Percentiles rank a stretch among this genome's conserved stretches.
These are phyloP conservation scores for Lamellibrachia columna DNA, from an alignment of 2,888 invertebrate genomes.

Conservation along the genomic window DNA sequence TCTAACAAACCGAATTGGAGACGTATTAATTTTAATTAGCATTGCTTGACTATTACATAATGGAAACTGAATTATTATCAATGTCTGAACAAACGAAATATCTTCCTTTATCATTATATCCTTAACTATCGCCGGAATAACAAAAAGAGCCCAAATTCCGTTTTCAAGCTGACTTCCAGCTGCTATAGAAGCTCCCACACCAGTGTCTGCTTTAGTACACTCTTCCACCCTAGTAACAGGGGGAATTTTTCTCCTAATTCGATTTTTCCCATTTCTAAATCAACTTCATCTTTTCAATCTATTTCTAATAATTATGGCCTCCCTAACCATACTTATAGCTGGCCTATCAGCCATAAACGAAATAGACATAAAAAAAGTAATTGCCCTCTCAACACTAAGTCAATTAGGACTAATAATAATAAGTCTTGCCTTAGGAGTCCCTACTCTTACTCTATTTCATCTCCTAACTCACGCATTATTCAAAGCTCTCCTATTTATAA, in stretches of 20 bases:
- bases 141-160: conserved; percentile 84
- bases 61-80: conserved; percentile 58
- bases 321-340: conserved; percentile 59
- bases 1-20: conserved; percentile 79
- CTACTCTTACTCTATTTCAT: conserved; percentile 77
- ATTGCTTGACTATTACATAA: conserved; percentile 63
- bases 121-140: conserved; percentile 71
- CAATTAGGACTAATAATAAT: conserved; percentile 80
- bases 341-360: conserved; percentile 63
- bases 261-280: conserved; percentile 71
- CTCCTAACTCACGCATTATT: conserved; percentile 79
- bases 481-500: conserved; percentile 80
- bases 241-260: conserved; percentile 79
- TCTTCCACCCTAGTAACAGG: conserved; percentile 83
- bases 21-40: conserved; percentile 74
- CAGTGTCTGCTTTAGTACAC: conserved; percentile 80
- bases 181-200: conserved; percentile 81
- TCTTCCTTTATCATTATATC: conserved; percentile 67
- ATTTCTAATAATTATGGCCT: conserved; percentile 70
- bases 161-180: conserved; percentile 81
- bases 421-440: conserved; percentile 71
- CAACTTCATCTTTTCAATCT: conserved; percentile 65
- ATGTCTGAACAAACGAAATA: conserved; percentile 64
- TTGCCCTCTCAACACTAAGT: conserved; percentile 80
- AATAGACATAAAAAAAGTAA: conserved; percentile 79